Conservation (phyloP, 2,888 invertebrate species). For the Chironomus tentans region DNA sequence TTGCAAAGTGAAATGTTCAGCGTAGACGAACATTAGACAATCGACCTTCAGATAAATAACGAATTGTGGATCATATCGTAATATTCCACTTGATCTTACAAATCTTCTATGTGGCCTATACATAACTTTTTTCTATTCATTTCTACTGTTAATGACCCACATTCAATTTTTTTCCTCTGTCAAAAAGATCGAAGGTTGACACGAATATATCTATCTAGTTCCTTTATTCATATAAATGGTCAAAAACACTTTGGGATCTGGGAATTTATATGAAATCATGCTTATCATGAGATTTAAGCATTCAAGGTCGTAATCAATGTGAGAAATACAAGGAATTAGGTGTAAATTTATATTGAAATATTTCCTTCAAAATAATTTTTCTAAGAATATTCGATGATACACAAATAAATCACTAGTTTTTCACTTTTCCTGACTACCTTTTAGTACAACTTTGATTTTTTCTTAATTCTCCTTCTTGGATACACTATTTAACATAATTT, state of each 20-base stretch:
- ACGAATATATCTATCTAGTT: not conserved
- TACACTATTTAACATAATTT: not conserved
- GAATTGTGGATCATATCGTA: not conserved
- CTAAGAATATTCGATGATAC: not conserved
- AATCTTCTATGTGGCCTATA: not conserved
- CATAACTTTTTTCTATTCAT: not conserved
- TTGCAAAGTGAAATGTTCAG: not conserved
- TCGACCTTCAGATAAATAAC: not conserved
- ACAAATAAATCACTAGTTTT: not conserved
- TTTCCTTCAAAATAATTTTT: not conserved
- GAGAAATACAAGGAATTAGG: not conserved
- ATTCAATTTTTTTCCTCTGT: not conserved
- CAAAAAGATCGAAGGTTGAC: not conserved
- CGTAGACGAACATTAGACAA: not conserved
- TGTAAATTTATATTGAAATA: no score
- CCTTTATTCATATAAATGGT: not conserved
- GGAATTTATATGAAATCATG: not conserved
- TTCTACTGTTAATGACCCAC: not conserved
- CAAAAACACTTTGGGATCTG: not conserved
- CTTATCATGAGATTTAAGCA: not conserved
- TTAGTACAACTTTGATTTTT: not conserved
- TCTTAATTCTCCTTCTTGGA: not conserved
- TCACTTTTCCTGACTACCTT: not conserved
- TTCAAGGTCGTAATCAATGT: not conserved
- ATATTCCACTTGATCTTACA: not conserved